Conservation (phyloP, 2,888 invertebrate species). For the Agrochola lota region DNA sequence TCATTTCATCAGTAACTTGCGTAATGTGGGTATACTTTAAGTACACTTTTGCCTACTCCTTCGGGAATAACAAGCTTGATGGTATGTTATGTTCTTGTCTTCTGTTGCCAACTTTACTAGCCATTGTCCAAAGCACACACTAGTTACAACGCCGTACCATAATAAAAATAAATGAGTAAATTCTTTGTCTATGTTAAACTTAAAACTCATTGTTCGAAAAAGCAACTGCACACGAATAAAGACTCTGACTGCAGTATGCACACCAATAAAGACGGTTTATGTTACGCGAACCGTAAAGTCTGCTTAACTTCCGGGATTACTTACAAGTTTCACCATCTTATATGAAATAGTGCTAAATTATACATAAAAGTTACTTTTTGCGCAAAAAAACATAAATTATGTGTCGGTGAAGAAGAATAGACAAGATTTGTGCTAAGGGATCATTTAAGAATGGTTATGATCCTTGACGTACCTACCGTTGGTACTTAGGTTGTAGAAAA, state of each 20-base stretch:
- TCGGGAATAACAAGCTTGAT: too few species aligned
- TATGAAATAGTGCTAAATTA: slow-evolving; percentile 17
- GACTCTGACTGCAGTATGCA: not conserved
- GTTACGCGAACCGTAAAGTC: slow-evolving; percentile 51
- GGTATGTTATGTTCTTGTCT: too few species aligned
- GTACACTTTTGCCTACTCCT: too few species aligned
- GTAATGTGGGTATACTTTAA: too few species aligned
- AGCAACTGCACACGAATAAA: slow-evolving; percentile 11
- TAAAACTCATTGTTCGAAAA: slow-evolving; percentile 14
- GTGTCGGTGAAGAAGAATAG: not conserved
- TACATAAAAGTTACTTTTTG: slow-evolving; percentile 22
- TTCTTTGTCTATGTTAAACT: not conserved
- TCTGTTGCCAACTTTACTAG: not conserved
- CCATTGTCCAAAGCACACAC: not conserved
- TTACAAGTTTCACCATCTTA: slow-evolving; percentile 27
- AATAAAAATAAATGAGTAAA: slow-evolving; percentile 3
- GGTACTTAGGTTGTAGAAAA: slow-evolving; percentile 6
- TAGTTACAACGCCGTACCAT: too few species aligned
- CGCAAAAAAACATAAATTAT: slow-evolving; percentile 1
- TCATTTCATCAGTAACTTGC: too few species aligned
- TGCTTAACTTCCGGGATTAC: slow-evolving; percentile 32
- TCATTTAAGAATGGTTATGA: slow-evolving; percentile 36
- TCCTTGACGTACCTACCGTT: slow-evolving; percentile 21
- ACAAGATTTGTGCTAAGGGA: slow-evolving; percentile 10
- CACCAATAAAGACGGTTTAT: slow-evolving; percentile 27